Conservation (phyloP, 2,113 vertebrate genomes). For the Podarcis cretensis region DNA sequence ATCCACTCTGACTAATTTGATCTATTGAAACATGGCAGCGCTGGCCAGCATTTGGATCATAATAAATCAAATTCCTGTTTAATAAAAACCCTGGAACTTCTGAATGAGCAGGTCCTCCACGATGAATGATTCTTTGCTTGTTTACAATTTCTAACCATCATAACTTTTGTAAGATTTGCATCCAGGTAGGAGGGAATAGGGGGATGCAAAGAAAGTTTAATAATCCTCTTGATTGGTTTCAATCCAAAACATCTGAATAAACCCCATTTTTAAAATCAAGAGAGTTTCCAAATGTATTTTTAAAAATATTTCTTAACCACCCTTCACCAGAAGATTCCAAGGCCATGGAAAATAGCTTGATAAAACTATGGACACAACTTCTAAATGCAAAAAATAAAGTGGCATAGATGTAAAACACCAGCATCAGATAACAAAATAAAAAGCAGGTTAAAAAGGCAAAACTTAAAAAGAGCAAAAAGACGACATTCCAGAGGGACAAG, state of each 20-base stretch:
- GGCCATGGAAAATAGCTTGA: too few species aligned
- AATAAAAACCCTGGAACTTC: background rate
- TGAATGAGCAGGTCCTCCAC: background rate
- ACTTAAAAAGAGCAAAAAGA: too few species aligned
- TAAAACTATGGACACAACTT: too few species aligned
- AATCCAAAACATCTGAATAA: background rate
- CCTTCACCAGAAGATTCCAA: too few species aligned
- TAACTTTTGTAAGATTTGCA: background rate
- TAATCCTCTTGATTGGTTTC: background rate
- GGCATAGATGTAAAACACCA: too few species aligned
- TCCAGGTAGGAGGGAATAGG: background rate
- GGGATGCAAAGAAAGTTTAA: background rate
- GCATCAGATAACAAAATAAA: too few species aligned
- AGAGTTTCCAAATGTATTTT: background rate
- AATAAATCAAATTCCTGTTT: slow-evolving; percentile 16
- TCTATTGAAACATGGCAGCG: background rate
- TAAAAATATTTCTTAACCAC: too few species aligned
- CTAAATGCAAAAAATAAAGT: too few species aligned
- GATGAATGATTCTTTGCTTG: background rate
- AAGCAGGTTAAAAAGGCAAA: too few species aligned
- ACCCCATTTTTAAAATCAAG: background rate
- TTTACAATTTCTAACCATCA: background rate
- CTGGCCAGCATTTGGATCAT: background rate
- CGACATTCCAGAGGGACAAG: background rate
- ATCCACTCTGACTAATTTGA: background rate